phyloP scores from a whole-genome alignment of 2,888 invertebrate species.

The Chloroclysta siterata region DNA sequence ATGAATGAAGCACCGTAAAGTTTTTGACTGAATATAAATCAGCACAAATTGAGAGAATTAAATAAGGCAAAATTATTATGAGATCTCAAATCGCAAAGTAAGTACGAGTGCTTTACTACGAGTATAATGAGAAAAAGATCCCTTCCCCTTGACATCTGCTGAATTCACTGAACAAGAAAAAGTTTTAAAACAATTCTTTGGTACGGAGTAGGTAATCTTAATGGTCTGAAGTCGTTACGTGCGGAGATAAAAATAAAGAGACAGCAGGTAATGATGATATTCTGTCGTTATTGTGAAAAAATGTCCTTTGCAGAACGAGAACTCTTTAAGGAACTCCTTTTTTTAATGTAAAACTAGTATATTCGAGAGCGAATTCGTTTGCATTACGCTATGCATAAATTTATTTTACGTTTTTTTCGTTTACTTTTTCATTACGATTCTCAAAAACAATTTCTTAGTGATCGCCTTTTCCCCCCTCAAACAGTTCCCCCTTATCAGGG shows the following conservation, averaged over 20 bases:
- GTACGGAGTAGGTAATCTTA: conserved; percentile 48
- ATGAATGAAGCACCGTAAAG: not conserved
- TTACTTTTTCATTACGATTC: no score
- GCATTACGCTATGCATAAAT: no score
- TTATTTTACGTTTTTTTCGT: no score
- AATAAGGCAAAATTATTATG: conserved; percentile 21
- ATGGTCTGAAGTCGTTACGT: conserved; percentile 46
- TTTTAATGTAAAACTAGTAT: not conserved
- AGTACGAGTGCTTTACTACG: conserved; percentile 24
- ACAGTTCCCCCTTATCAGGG: no score
- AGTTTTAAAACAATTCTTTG: conserved; percentile 54
- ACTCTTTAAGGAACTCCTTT: conserved; percentile 6
- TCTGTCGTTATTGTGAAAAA: conserved; percentile 28
- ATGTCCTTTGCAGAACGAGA: conserved; percentile 16
- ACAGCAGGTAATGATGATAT: conserved; percentile 33
- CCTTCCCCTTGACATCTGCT: conserved; percentile 51
- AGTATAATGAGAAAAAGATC: conserved; percentile 38
- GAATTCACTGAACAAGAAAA: conserved; percentile 61
- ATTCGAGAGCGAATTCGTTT: no score
- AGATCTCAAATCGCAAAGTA: conserved; percentile 25
- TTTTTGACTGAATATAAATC: conserved; percentile 18
- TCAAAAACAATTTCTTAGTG: no score
- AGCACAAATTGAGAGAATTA: conserved; percentile 12
- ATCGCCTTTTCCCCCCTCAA: no score
- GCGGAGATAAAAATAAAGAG: conserved; percentile 40